phyloP scores from a whole-genome alignment of 2,797 vertebrate genomes.

The Crenichthys baileyi region DNA sequence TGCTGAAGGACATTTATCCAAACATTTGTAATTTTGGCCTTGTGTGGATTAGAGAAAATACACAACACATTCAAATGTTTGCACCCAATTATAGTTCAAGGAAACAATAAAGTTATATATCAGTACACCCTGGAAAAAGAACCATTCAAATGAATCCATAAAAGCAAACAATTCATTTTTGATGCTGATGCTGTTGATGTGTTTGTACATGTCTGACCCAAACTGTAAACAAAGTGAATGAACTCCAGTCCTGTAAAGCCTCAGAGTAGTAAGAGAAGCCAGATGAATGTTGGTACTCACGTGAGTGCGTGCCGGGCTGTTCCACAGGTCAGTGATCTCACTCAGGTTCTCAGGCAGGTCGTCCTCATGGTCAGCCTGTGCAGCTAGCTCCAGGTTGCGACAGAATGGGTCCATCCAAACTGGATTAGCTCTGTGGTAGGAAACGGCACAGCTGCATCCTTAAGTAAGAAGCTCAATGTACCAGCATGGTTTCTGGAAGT shows the following conservation, averaged over 20 bases:
- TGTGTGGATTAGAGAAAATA: background rate
- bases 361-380: conserved; percentile 94
- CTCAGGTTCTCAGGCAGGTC: conserved; percentile 96
- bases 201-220: background rate
- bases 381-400: conserved; percentile 93
- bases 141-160: background rate
- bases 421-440: conserved; percentile 89
- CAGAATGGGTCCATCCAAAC: conserved; percentile 99
- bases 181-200: no score
- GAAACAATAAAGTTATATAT: background rate
- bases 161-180: background rate
- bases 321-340: conserved; percentile 97
- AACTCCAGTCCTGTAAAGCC: background rate
- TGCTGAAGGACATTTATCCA: background rate
- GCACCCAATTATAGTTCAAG: background rate
- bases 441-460: conserved; percentile 15
- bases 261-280: background rate
- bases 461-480: no score
- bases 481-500: no score
- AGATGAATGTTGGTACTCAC: conserved; percentile 76
- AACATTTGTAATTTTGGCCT: background rate
- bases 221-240: background rate
- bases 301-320: conserved; percentile 97
- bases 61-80: no score
- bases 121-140: background rate